Conservation (phyloP, 2,113 vertebrate species). For the Eurystomus gularis region DNA sequence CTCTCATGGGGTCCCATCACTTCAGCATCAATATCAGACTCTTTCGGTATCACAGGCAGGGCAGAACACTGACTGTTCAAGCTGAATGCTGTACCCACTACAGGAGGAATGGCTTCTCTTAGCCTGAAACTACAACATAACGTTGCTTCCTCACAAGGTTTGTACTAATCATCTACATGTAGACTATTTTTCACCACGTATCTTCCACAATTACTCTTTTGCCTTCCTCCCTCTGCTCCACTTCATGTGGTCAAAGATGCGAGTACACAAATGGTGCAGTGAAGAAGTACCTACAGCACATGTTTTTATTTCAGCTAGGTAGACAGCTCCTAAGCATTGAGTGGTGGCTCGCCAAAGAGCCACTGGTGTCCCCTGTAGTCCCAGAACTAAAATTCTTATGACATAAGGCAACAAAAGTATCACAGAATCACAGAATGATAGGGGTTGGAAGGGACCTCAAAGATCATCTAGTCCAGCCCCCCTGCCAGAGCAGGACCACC, state of each 20-base stretch:
- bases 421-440: no score
- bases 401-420: background rate
- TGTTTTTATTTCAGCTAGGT: background rate
- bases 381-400: background rate
- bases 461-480: no score
- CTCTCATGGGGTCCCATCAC: background rate
- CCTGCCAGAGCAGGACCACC: no score
- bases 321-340: background rate
- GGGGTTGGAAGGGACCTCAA: no score
- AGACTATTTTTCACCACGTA: background rate
- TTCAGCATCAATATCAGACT: background rate
- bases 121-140: background rate
- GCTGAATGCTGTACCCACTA: background rate
- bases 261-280: background rate
- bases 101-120: background rate
- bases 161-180: background rate
- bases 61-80: background rate
- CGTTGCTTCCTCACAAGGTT: background rate
- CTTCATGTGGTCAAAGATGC: background rate
- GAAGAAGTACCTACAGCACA: background rate
- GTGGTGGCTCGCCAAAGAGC: background rate
- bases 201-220: background rate
- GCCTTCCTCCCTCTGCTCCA: background rate
- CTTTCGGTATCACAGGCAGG: background rate
- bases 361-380: no score